Base-by-base conservation (phyloP, 2,797 vertebrate species). In the Balearica regulorum region DNA sequence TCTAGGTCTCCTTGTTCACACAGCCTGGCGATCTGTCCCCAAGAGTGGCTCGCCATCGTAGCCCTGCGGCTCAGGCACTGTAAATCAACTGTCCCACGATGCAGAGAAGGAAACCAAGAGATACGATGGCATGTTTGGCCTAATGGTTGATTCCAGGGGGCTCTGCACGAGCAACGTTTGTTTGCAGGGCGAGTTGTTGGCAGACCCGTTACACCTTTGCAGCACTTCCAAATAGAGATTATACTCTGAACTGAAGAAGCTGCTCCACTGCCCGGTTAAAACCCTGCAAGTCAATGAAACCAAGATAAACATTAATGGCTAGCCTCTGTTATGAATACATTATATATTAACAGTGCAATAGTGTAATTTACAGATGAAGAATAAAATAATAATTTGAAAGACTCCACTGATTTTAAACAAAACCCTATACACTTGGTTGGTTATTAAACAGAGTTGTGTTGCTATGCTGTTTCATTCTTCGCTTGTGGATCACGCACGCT, bases 1-100 rank as follows among this genome's bases (percentile, higher is more conserved):
- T 21, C 39, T 16, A 58, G 24, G 31, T 5, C 35, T 44, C 41
- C 33, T 29, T 19, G 31, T 37, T 41, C 48, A 39, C 24, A 20
- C 15, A 66, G 31, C 18, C 64, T 33, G n/a, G 41, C 29, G 25
- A 46, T 4, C 22, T 28, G n/a, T 24, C 58, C 24, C n/a, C 44
- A 22, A 5, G 53, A 65, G 48, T 3, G 5, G 25, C 44, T 75
- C 4, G 4, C 39, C n/a, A n/a, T 39, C 29, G 4, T 5, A 46
- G 39, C 29, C 29, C 43, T 24, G 28, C 0, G 2, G 46, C 57
- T 78, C 29, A 5, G 46, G 13, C 39, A 46, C 29, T 13, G 24
- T 8, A 46, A 19, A 46, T 13, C 65, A 16, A 13, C 44, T 11
- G 54, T 37, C 28, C 33, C 1, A 0, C 0, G 1, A 51, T 2